Evolutionary conservation across 2,888 invertebrate species (phyloP).

Genomic region (Cosmia pyralina): DNA sequence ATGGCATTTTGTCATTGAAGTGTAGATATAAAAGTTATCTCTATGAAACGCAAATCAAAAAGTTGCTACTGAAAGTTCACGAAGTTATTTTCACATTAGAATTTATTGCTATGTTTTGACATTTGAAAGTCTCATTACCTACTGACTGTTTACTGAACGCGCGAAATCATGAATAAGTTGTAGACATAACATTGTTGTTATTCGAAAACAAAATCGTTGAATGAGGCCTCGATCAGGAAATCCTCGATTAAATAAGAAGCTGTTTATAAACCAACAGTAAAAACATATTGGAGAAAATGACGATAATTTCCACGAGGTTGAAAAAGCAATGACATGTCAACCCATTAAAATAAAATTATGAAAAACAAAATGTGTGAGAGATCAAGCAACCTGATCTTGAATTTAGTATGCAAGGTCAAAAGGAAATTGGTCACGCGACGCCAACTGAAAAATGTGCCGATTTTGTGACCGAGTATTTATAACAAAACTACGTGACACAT

Average conservation of each 20-base stretch:
- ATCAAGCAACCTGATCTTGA: conserved; percentile 77
- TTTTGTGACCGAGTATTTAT: conserved; percentile 82
- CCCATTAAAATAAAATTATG: conserved; percentile 50
- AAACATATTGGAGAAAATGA: conserved; percentile 19
- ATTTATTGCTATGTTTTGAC: conserved; percentile 8
- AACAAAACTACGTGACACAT: conserved; percentile 79
- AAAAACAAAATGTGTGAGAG: conserved; percentile 70
- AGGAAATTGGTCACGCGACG: conserved; percentile 80
- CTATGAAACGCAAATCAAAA: neutral
- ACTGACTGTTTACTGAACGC: conserved; percentile 16
- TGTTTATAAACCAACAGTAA: conserved; percentile 19
- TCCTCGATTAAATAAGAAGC: conserved; percentile 22
- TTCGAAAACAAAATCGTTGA: conserved; percentile 21
- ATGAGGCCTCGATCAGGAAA: conserved; percentile 32
- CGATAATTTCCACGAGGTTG: conserved; percentile 15
- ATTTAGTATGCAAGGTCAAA: conserved; percentile 81
- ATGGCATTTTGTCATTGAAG: neutral
- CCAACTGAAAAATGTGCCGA: conserved; percentile 80
- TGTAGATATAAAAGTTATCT: neutral
- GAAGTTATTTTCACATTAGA: neutral
- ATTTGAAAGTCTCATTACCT: neutral
- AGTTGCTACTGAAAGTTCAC: neutral
- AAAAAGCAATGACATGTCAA: conserved; percentile 36
- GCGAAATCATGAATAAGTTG: conserved; percentile 28
- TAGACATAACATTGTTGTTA: conserved; percentile 50